Base-by-base conservation (phyloP, 2,797 vertebrate species). In the Myoxocephalus aenaeus region DNA sequence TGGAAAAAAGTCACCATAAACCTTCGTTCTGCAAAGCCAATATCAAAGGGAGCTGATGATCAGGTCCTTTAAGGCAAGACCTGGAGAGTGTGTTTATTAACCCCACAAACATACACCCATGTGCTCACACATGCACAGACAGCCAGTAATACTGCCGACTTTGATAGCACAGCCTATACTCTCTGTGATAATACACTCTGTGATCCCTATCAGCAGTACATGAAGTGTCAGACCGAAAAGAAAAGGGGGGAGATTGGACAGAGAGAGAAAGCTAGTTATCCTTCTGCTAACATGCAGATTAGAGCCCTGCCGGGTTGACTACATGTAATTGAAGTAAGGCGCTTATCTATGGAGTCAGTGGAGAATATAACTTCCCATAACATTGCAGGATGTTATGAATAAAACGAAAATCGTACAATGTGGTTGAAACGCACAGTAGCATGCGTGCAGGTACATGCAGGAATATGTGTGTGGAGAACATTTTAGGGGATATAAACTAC, bases 1-100 rank as follows among this genome's bases (percentile, higher is more conserved):
- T 62, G 51, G 17, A 29, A 32, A 92, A 93, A 85, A 94, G 95
- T 96, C 93, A 90, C 92, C 89, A 93, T 93, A 95, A 95, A 96
- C 94, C 93, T 65, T 76, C 3, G 40, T 61, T 70, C 46, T 73
- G 42, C 62, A 70, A 57, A 79, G 65, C 57, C 64, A 46, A 36
- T 65, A 72, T 59, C 57, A 32, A 27, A 57, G 42, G 22, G 59
- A 66, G 61, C 17, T 27, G 22, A 59, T 50, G 46, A 67, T 68
- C 62, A 54, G 62, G 18, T 44, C 34, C 18, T 63, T 72, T 67
- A 38, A 22, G 63, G 36, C 46, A 62, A 67, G 27, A 79, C 11
- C 22, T n/a, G 13, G 25, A 51, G 53, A 15, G 62, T 67, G n/a
- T 67, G 65, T 82, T 85, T 81, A 76, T 80, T 77, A 81, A 72